Percentiles rank a stretch among this genome's conserved stretches.
Conservation (phyloP, 2,797 vertebrate species). For the Bucorvus abyssinicus region DNA sequence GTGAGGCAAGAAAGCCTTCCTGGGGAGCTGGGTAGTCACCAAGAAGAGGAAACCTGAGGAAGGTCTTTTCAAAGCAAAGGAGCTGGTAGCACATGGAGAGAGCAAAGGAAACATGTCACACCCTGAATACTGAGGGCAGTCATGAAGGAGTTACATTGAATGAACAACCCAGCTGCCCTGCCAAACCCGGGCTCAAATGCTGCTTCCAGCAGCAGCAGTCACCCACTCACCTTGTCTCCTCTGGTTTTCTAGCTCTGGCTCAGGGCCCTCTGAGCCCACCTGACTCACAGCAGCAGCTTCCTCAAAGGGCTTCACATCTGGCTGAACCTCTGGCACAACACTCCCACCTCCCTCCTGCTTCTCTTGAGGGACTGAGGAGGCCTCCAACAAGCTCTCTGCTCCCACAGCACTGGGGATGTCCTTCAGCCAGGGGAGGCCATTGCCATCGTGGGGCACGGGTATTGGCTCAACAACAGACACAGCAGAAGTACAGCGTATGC, state of each 20-base stretch:
- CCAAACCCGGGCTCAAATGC: neutral
- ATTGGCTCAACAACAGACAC: neutral
- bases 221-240: constrained; percentile 43
- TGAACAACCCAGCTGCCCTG: neutral
- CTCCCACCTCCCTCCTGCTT: neutral
- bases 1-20: neutral
- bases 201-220: neutral
- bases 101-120: neutral
- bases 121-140: neutral
- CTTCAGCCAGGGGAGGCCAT: neutral
- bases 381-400: neutral
- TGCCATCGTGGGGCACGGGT: neutral
- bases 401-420: neutral
- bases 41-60: neutral
- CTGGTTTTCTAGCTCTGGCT: neutral
- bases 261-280: neutral
- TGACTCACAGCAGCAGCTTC: neutral
- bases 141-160: neutral
- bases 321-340: neutral
- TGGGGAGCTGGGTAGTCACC: neutral
- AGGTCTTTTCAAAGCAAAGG: neutral
- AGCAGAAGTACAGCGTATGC: neutral
- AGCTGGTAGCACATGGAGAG: neutral
- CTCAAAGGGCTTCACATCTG: neutral
- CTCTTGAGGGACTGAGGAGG: neutral